These are phyloP conservation scores for Linyphia triangularis DNA, from an alignment of 2,888 invertebrate species.

Conservation along the genomic window DNA sequence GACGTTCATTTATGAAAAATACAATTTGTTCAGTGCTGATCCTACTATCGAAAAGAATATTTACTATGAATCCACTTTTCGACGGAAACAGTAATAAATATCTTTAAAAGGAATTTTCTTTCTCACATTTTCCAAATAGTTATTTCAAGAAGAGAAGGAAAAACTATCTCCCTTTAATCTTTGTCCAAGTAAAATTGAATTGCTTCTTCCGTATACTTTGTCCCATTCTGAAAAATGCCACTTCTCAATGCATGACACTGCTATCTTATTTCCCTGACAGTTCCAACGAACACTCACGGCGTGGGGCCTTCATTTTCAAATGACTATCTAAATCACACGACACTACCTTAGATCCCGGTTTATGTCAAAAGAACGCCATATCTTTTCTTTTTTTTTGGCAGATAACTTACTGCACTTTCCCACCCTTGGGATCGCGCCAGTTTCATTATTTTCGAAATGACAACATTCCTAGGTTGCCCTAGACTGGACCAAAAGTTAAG, in stretches of 20 bases:
- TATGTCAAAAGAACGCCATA: background rate
- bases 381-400: background rate
- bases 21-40: too few relatives aligned
- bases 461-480: background rate
- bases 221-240: background rate
- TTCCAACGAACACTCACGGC: background rate
- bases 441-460: conserved; percentile 7
- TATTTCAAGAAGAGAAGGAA: too few relatives aligned
- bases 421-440: background rate
- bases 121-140: too few relatives aligned
- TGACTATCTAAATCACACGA: conserved; percentile 7
- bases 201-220: background rate
- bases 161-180: background rate
- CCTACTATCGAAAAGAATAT: too few relatives aligned
- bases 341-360: background rate
- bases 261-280: conserved; percentile 36
- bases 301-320: background rate
- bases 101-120: too few relatives aligned
- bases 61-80: too few relatives aligned
- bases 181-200: background rate
- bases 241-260: background rate
- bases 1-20: too few relatives aligned
- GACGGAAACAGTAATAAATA: too few relatives aligned
- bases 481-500: too few relatives aligned
- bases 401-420: background rate